Base-by-base conservation (phyloP, 2,113 vertebrate species). In the Crotalus viridis region DNA sequence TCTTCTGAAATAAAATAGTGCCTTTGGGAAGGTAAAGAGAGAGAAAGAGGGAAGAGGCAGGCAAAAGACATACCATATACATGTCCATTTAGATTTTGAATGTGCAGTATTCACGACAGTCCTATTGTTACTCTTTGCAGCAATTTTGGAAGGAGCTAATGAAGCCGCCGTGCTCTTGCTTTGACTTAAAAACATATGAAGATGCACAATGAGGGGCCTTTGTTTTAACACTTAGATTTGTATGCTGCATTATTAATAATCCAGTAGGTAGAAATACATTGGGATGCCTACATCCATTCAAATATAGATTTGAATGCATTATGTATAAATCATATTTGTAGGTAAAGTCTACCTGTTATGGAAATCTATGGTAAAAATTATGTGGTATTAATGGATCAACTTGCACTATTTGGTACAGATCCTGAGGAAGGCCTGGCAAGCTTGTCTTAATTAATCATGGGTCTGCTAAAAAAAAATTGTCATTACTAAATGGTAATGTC, bases 1-100 rank as follows among this genome's bases (percentile, higher is more conserved):
- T 96, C 96, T 97, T 97, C 97, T 97, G 97, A 97, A 98, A 98
- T 97, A 97, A 97, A 97, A 97, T 97, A 96, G 96, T 97, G 97
- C 97, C 97, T 57, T 96, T 89, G 96, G 97, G 97, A 97, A 98
- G 97, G 96, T 96, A 98, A 97, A 96, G 95, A 95, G 95, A 95
- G 95, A 96, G 94, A 95, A 95, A 94, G 92, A 93, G 92, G 94
- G 93, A 92, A 94, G 94, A 93, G 95, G 95, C 94, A 95, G 94
- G 96, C 94, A 96, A 94, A 96, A 96, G 46, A 87, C 48, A 90
- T 43, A 43, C 43, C 90, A 87, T 93, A 94, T 96, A 96, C 96
- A 94, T 94, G 95, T 92, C 96, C 91, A 90, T 93, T 94, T 93
- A 89, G 33, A 87, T 95, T 91, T 94, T 94, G 91, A 93, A 91